phyloP scores from a whole-genome alignment of 2,113 vertebrate species.

The Dascyllus trimaculatus region DNA sequence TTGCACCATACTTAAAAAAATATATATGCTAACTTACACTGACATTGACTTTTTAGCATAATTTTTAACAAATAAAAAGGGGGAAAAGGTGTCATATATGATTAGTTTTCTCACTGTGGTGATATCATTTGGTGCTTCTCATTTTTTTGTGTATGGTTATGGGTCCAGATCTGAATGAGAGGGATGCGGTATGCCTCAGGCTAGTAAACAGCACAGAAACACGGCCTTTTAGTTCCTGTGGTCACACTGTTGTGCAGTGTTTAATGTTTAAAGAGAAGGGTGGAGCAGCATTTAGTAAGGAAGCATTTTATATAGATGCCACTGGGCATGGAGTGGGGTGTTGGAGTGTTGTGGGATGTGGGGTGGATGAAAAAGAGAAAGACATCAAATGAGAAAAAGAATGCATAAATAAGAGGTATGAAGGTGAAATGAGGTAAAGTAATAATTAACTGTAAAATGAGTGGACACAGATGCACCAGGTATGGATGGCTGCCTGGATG shows the following conservation, averaged over 20 bases:
- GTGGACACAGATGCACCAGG: conserved; percentile 15
- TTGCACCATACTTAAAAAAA: neutral
- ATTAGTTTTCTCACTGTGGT: conserved; percentile 48
- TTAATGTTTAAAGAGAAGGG: conserved; percentile 86
- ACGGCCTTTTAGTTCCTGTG: conserved; percentile 78
- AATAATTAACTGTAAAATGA: conserved; percentile 9
- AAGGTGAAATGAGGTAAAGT: conserved; percentile 11
- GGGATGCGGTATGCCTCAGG: conserved; percentile 70
- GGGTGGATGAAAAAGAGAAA: conserved; percentile 59
- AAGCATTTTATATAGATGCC: conserved; percentile 84
- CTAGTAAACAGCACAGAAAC: conserved; percentile 77
- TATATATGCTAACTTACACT: neutral
- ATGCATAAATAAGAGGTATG: neutral
- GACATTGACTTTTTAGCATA: neutral
- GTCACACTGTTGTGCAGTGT: conserved; percentile 73
- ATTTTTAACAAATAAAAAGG: conserved; percentile 11
- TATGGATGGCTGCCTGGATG: conserved; percentile 2
- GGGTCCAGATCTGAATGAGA: conserved; percentile 67
- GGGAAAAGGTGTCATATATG: conserved; percentile 32
- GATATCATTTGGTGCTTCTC: conserved; percentile 52
- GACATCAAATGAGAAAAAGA: conserved; percentile 7
- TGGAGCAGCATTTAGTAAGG: conserved; percentile 84
- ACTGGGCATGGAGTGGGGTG: conserved; percentile 74
- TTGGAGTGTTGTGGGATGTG: conserved; percentile 52
- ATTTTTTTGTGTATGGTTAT: conserved; percentile 54